These are phyloP conservation scores for Ellobius talpinus DNA, from an alignment of 2,113 vertebrate species.

Conservation along the genomic window DNA sequence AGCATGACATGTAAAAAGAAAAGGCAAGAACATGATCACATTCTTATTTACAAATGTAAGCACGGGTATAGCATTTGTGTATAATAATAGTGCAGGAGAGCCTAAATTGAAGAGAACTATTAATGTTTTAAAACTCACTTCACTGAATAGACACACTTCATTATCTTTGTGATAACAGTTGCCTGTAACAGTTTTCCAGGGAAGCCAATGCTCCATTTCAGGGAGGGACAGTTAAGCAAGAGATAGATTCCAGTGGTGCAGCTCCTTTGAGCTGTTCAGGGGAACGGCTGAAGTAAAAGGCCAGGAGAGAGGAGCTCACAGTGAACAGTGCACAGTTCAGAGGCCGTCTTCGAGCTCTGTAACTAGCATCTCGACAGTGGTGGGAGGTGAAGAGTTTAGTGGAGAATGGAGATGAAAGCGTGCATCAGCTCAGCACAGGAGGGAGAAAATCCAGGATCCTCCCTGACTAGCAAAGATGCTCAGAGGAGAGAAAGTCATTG, in stretches of 20 bases:
- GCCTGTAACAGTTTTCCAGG: neutral
- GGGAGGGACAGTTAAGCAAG: neutral
- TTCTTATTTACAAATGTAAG: neutral
- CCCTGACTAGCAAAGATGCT: neutral
- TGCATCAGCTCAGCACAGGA: neutral
- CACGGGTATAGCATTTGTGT: neutral
- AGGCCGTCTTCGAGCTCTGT: neutral
- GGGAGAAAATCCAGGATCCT: neutral
- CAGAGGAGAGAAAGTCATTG: neutral
- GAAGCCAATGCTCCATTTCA: neutral
- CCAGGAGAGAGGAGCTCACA: too few relatives aligned
- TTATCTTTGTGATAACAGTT: conserved; percentile 18
- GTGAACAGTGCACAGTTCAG: neutral
- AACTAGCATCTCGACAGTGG: neutral
- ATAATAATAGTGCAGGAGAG: neutral
- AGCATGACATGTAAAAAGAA: neutral
- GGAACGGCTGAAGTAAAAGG: too few relatives aligned
- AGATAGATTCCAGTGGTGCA: neutral
- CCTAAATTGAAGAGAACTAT: neutral
- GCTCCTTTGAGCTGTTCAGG: neutral
- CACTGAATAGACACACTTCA: neutral
- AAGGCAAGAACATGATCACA: neutral
- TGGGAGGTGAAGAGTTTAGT: neutral
- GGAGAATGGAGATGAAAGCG: neutral
- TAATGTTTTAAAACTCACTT: conserved; percentile 26